phyloP scores from a whole-genome alignment of 1,140 invertebrate genomes.

The Drosophila takahashii region DNA sequence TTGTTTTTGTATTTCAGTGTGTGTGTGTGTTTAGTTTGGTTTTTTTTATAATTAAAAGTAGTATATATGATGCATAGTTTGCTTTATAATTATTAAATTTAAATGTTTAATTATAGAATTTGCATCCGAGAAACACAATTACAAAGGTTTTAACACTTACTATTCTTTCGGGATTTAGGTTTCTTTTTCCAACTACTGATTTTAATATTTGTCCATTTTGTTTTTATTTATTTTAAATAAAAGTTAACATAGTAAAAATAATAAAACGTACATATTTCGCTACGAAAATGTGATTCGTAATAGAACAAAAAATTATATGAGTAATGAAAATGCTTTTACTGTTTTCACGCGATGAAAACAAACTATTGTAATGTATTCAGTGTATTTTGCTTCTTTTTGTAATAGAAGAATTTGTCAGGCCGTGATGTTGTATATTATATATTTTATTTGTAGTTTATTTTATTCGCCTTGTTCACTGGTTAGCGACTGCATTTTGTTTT shows the following conservation, averaged over 20 bases:
- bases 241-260: slow-evolving; percentile 75
- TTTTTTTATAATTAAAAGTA: slow-evolving; percentile 55
- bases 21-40: slow-evolving; percentile 45
- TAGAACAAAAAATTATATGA: slow-evolving; percentile 48
- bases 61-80: slow-evolving; percentile 55
- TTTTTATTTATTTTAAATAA: slow-evolving; percentile 63
- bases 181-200: slow-evolving; percentile 47
- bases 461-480: slow-evolving; percentile 23
- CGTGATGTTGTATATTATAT: slow-evolving; percentile 30
- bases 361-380: slow-evolving; percentile 33
- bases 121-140: slow-evolving; percentile 69
- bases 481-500: slow-evolving; percentile 18
- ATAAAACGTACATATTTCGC: slow-evolving; percentile 56
- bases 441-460: slow-evolving; percentile 9
- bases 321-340: slow-evolving; percentile 60
- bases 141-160: slow-evolving; percentile 50
- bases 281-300: slow-evolving; percentile 30
- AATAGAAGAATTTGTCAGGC: slow-evolving; percentile 20
- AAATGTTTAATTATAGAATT: slow-evolving; percentile 53
- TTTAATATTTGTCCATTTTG: slow-evolving; percentile 44
- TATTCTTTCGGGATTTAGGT: slow-evolving; percentile 39
- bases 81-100: slow-evolving; percentile 68
- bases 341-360: slow-evolving; percentile 39
- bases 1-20: slow-evolving; percentile 39
- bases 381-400: slow-evolving; percentile 13